phyloP scores from a whole-genome alignment of 2,888 invertebrate genomes.

The Oeneis ivallda region DNA sequence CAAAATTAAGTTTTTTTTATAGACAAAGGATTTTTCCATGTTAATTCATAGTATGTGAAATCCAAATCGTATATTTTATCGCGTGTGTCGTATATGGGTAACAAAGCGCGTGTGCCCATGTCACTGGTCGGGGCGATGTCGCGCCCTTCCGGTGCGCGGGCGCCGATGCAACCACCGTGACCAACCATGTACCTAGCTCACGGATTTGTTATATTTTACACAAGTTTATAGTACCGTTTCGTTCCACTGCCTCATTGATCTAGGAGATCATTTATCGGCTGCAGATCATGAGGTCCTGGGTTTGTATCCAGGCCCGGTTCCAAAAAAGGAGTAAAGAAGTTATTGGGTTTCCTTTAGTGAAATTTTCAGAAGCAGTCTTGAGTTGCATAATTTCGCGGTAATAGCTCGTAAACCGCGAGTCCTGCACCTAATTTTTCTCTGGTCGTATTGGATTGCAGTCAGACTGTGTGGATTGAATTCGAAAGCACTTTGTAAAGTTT shows the following conservation, averaged over 20 bases:
- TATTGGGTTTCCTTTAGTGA: too few relatives aligned
- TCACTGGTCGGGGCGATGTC: slow-evolving; percentile 73
- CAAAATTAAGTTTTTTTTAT: not conserved
- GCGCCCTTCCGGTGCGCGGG: slow-evolving; percentile 78
- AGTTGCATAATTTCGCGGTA: too few relatives aligned
- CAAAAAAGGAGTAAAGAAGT: too few relatives aligned
- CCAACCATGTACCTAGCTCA: slow-evolving; percentile 62
- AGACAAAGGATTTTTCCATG: not conserved
- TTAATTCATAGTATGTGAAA: not conserved
- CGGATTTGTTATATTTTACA: slow-evolving; percentile 64
- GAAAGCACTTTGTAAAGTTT: too few relatives aligned
- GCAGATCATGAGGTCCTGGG: too few relatives aligned
- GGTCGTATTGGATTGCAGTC: too few relatives aligned
- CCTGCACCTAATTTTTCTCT: too few relatives aligned
- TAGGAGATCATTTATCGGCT: too few relatives aligned
- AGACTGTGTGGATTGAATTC: too few relatives aligned
- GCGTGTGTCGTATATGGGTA: slow-evolving; percentile 63
- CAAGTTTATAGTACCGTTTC: slow-evolving; percentile 48
- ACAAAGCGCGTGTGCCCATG: slow-evolving; percentile 67
- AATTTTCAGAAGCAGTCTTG: too few relatives aligned
- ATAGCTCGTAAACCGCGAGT: too few relatives aligned
- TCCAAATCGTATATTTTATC: slow-evolving; percentile 32
- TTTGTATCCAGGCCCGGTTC: too few relatives aligned
- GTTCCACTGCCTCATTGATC: not conserved
- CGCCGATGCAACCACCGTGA: slow-evolving; percentile 64